A percentile compares a stretch with the other conserved stretches of the same genome.
Evolutionary conservation across 2,888 invertebrate genomes (phyloP).

Genomic region (Heliconius ismenius): DNA sequence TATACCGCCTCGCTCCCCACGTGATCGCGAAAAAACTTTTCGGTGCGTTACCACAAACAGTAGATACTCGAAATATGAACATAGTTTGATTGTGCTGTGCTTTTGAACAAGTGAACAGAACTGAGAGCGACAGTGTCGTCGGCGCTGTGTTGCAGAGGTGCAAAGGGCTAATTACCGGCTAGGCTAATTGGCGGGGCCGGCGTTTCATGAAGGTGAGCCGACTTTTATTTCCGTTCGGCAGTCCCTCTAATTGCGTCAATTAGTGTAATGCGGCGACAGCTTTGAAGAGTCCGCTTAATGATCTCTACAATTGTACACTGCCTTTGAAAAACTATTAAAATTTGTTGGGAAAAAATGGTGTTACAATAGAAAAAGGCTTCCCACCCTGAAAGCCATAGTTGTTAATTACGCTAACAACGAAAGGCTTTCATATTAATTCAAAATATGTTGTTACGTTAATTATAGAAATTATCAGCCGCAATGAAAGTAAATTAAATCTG

Average conservation of each 20-base stretch:
- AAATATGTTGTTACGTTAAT: slow-evolving; percentile 23
- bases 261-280: slow-evolving; percentile 82
- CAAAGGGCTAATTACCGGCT: slow-evolving; percentile 75
- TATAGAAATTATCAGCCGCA: slow-evolving; percentile 31
- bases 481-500: slow-evolving; percentile 33
- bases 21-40: slow-evolving; percentile 80
- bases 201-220: slow-evolving; percentile 82
- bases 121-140: slow-evolving; percentile 58
- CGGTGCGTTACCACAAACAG: slow-evolving; percentile 62
- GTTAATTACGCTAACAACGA: slow-evolving; percentile 17
- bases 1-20: slow-evolving; percentile 42
- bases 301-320: slow-evolving; percentile 61
- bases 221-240: slow-evolving; percentile 82
- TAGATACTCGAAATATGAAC: slow-evolving; percentile 61
- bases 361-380: slow-evolving; percentile 32
- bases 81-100: slow-evolving; percentile 66
- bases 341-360: slow-evolving; percentile 44
- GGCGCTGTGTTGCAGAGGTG: slow-evolving; percentile 50
- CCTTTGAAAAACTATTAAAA: slow-evolving; percentile 65
- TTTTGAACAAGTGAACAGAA: slow-evolving; percentile 63
- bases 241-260: slow-evolving; percentile 82
- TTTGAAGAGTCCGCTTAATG: slow-evolving; percentile 78
- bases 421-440: slow-evolving; percentile 1
- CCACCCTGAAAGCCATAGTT: slow-evolving; percentile 20
- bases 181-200: slow-evolving; percentile 79